Base-by-base conservation (phyloP, 2,797 vertebrate species). In the Esox masquinongy region DNA sequence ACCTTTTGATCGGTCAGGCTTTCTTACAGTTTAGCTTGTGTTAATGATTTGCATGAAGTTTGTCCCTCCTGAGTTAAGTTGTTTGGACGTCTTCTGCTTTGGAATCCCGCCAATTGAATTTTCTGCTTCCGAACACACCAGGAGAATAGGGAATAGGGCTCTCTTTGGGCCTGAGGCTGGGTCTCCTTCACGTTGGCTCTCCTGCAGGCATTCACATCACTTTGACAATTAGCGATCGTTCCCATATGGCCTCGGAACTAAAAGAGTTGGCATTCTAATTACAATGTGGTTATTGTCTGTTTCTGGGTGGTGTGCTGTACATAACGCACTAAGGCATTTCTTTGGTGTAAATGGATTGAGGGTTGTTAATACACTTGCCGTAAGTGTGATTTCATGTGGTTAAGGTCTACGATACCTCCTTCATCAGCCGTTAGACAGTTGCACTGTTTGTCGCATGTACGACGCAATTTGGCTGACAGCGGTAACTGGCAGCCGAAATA, bases 401-500 rank as follows among this genome's bases (percentile, higher is more conserved):
- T 85, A 88, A 84, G 87, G 77, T 90, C 84, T 87, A 12, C 71
- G 74, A 77, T 82, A 72, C 75, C 76, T 77, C 76, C 81, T 89
- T 90, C 82, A 88, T 90, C 87, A 84, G 86, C 78, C 73, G 39
- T 85, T 82, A 87, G 88, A 92, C 87, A 84, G 87, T 87, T 71
- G 61, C 81, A 74, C 68, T 64, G 76, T 88, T 88, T 88, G 86
- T 87, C 84, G 85, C 89, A 63, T 91, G 86, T 89, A 77, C 92
- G 90, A 90, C 85, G 81, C 82, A 87, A 88, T 94, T 94, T 96
- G 95, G 94, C 95, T 92, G 93, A 94, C 92, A 88, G 92, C 92
- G 90, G 91, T 94, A 95, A 92, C 95, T 95, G 95, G 94, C 93
- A 95, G 92, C 91, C 90, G 92, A 90, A 96, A 94, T 94, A 95